Conservation (phyloP, 2,113 vertebrate genomes). For the Helogale parvula region DNA sequence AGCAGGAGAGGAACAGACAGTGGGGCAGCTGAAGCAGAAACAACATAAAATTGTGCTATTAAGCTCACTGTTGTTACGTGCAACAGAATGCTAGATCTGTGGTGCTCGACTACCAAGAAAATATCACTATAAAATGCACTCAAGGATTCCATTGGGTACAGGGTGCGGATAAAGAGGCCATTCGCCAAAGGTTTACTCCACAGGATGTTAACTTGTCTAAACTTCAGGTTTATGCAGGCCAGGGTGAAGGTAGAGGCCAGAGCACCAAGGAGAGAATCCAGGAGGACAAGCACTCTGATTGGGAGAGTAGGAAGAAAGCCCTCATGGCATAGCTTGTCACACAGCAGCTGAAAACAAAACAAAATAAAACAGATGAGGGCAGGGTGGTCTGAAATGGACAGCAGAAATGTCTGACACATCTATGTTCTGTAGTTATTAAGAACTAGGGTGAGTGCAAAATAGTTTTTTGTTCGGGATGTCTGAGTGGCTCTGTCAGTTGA, state of each 20-base stretch:
- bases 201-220: background rate
- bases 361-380: background rate
- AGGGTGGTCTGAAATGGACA: background rate
- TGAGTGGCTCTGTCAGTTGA: too few relatives aligned
- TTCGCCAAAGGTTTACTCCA: background rate
- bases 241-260: background rate
- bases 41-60: slow-evolving; percentile 1
- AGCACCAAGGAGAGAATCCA: background rate
- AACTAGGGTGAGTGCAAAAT: background rate
- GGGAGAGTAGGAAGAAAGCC: background rate
- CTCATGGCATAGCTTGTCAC: background rate
- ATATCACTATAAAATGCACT: slow-evolving; percentile 21
- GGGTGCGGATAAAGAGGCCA: background rate
- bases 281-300: background rate
- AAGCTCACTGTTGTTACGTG: background rate
- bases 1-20: background rate
- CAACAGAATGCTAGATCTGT: background rate
- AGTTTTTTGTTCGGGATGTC: background rate
- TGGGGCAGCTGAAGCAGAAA: background rate
- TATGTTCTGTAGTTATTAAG: background rate
- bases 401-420: background rate
- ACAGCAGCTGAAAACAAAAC: background rate
- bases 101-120: background rate
- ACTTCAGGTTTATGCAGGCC: background rate
- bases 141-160: background rate